Conservation (phyloP, 2,113 vertebrate genomes). For the Aptenodytes forsteri region DNA sequence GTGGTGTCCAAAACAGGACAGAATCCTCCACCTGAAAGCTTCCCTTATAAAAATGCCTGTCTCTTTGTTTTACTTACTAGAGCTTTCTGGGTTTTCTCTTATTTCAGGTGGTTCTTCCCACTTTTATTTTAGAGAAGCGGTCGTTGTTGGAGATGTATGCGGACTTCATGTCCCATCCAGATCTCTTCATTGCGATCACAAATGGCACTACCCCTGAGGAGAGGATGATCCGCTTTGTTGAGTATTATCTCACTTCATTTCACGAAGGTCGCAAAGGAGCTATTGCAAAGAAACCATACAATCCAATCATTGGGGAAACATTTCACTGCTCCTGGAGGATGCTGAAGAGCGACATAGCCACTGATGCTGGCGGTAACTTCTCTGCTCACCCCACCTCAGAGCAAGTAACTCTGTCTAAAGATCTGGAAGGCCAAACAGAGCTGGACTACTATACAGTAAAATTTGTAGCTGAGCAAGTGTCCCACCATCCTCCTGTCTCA, state of each 20-base stretch:
- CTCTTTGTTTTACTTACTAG: not conserved
- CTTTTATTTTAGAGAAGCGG: slow-evolving; percentile 97
- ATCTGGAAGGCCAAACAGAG: slow-evolving; percentile 18
- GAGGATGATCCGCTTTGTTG: slow-evolving; percentile 94
- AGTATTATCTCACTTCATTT: slow-evolving; percentile 99
- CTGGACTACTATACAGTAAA: slow-evolving; percentile 84
- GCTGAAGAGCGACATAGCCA: slow-evolving; percentile 51
- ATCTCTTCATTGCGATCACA: slow-evolving; percentile 89
- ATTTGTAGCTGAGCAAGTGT: slow-evolving; percentile 97
- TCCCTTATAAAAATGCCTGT: not conserved
- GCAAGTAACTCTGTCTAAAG: slow-evolving; percentile 51
- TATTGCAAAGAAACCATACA: slow-evolving; percentile 98
- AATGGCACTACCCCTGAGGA: slow-evolving; percentile 85
- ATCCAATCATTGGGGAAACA: slow-evolving; percentile 96
- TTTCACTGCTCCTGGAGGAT: slow-evolving; percentile 98
- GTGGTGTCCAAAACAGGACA: not conserved
- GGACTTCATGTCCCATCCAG: slow-evolving; percentile 97
- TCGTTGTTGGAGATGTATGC: slow-evolving; percentile 98
- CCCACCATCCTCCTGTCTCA: slow-evolving; percentile 97
- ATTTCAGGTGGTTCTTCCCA: slow-evolving; percentile 93
- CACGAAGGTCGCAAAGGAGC: slow-evolving; percentile 97
- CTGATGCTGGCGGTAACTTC: not conserved
- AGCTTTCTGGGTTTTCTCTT: not conserved
- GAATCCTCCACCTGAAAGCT: not conserved
- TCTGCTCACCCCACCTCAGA: slow-evolving; percentile 37